Base-by-base conservation (phyloP, 2,888 invertebrate genomes). In the Alloplasta piceator region DNA sequence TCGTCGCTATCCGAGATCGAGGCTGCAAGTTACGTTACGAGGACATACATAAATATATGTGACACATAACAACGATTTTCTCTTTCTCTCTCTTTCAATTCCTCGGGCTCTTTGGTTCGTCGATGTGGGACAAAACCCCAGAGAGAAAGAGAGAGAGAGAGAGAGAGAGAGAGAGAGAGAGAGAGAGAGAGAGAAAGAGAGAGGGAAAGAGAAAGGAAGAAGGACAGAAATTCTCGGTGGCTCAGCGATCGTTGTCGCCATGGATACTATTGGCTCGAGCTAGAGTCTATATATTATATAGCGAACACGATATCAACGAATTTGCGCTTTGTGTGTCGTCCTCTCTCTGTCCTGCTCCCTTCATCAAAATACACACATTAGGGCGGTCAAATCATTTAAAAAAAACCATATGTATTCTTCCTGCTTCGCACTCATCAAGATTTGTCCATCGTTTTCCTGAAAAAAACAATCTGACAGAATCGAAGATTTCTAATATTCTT, bases 241-340 rank as follows among this genome's bases (percentile, higher is more conserved):
- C 79, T 80, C 71, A 67, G 71, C 76, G 80, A 80, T 80, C 80
- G 80, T 80, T 80, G 80, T 80, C 80, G 72, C 80, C 80, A 80
- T 80, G 80, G 80, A 80, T 80, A 80, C 80, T 80, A 80, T 80
- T 80, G 80, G 80, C 76, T 66, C 66, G 75, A 60, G 66, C 74
- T 71, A 36, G 67, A 71, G 52, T 2, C 46, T 73, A n/a, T n/a
- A n/a, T n/a, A n/a, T n/a, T n/a, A 41, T 73, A 78, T 64, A 68
- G 55, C 60, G 61, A 16, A 61, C 63, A 61, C n/a, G 67, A 43
- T 56, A 73, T 78, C 73, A 68, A 73, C 78, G 68, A 68, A 73
- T 67, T 67, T 68, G 55, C 73, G 78, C 56, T 56, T 61, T 66
- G 60, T 63, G 43, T 46, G 9, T 43, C 16, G 7, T 26, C 10